These are phyloP conservation scores for Cheumatopsyche charites DNA, from an alignment of 1,140 invertebrate species.

Conservation along the genomic window DNA sequence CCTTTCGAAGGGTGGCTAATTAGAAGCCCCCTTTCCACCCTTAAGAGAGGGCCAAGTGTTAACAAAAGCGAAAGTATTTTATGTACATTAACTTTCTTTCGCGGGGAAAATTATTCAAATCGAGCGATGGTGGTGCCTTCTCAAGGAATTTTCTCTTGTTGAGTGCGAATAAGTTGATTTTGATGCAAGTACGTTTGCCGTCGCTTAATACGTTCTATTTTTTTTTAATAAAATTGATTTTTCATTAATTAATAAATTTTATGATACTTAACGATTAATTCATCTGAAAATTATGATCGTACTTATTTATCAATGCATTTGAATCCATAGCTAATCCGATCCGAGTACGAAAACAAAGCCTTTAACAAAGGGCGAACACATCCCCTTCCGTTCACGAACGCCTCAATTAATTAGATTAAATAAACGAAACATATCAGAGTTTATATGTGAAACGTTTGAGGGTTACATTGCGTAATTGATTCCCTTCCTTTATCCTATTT, in stretches of 20 bases:
- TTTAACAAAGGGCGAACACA: no score
- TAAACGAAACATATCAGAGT: no score
- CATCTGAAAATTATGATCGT: no score
- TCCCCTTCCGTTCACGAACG: no score
- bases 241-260: no score
- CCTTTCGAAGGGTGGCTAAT: slow-evolving; percentile 41
- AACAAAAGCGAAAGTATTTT: slow-evolving; percentile 47
- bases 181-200: not conserved
- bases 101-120: slow-evolving; percentile 47
- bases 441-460: not conserved
- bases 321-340: no score
- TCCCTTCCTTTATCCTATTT: slow-evolving; percentile 4
- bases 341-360: no score
- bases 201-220: not conserved
- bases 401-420: no score
- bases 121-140: slow-evolving; percentile 20
- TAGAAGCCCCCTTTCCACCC: slow-evolving; percentile 13
- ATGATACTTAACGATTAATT: no score
- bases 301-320: no score
- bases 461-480: slow-evolving; percentile 23
- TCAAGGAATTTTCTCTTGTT: slow-evolving; percentile 23
- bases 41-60: slow-evolving; percentile 33
- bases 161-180: not conserved
- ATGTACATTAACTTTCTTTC: slow-evolving; percentile 47
- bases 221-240: no score